Evolutionary conservation across 2,888 invertebrate genomes (phyloP), one percentile per base, ranked within the genome.

Genomic region (Myopa tessellatipennis): DNA sequence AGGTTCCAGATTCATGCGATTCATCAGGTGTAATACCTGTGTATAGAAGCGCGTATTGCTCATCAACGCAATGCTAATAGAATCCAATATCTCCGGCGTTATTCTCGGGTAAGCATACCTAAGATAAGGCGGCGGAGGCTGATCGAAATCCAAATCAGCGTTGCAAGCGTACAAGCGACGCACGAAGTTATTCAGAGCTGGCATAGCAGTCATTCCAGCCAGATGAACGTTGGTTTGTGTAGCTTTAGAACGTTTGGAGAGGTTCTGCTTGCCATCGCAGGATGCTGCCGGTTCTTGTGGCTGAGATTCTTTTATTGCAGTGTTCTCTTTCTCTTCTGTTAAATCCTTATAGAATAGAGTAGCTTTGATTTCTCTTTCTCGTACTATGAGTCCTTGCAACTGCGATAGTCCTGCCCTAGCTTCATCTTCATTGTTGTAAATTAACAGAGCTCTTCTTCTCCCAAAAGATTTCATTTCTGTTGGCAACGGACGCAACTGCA

Each of bases 21-120:
- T 98, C 98, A 98, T 98, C 74, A 98, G 91, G 90, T 98, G 98
- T 69, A 98, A 86, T 12, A 94, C 93, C 91, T 95, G 93, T 1
- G 92, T 93, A 86, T 98, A 98, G 88, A 98, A 95, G 83, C 93
- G 93, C 75, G 95, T 94, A 82, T 95, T 93, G 18, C 92, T 91
- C 76, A 94, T 91, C 77, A 98, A 89, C 40, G 94, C 92, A 87
- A 94, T 92, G 5, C 94, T 91, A 79, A 98, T 96, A 85, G 96
- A 95, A 76, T 94, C 91, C 65, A 96, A 91, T 65, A 94, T 94
- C 75, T 91, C 91, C 60, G 92, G 91, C 74, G 93, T 94, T 10
- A 95, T 93, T 76, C 93, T 92, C 16, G 96, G 95, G 89, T 98
- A 98, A 79, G 92, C 91, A 86, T 97, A 98, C 82, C 91, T 92